Conservation (phyloP, 2,797 vertebrate species). For the Hirundo rustica region DNA sequence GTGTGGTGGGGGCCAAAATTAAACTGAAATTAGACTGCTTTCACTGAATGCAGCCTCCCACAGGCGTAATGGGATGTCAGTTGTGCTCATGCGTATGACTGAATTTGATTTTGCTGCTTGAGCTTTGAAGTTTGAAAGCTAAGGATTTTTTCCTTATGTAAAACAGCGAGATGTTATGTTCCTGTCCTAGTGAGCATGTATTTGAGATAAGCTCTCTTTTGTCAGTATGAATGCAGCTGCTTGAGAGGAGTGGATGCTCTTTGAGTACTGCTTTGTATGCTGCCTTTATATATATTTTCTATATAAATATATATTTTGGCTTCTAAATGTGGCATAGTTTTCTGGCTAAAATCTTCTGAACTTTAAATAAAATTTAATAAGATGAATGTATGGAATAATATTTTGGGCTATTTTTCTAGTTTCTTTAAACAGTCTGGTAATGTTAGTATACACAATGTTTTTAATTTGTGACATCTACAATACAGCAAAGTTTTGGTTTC, state of each 20-base stretch:
- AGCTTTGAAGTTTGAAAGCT: not conserved
- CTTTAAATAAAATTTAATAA: not conserved
- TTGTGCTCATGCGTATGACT: not conserved
- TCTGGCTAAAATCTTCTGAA: not conserved
- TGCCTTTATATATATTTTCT: not conserved
- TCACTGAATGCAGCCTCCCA: not conserved
- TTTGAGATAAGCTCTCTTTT: not conserved
- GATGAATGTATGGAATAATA: not conserved
- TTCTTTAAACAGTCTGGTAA: not conserved
- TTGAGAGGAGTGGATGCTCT: not conserved
- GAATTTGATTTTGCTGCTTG: not conserved
- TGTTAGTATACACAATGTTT: not conserved
- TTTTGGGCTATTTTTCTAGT: not conserved
- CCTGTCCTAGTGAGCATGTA: not conserved
- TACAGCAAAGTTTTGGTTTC: not conserved
- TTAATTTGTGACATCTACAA: not conserved
- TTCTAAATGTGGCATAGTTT: not conserved
- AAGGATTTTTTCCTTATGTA: not conserved
- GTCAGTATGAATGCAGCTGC: not conserved
- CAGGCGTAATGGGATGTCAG: rapidly evolving
- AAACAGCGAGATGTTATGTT: not conserved
- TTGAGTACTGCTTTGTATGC: not conserved
- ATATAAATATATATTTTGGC: not conserved
- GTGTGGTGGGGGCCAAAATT: not conserved
- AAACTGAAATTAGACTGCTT: not conserved